Conservation (phyloP, 2,797 vertebrate species). For the Schizopygopsis pylzovi region DNA sequence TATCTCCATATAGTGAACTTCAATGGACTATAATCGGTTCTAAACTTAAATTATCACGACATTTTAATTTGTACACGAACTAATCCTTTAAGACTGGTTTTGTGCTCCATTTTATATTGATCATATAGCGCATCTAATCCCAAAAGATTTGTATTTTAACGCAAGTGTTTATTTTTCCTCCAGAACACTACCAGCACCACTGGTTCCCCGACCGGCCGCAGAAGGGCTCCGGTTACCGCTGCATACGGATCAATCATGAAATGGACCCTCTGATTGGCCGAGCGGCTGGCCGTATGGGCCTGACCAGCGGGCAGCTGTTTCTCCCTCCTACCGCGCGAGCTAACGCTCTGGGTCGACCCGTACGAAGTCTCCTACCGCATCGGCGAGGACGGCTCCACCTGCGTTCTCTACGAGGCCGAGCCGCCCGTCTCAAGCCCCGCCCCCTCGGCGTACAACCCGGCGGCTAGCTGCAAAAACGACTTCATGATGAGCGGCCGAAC, state of each 20-base stretch:
- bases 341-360: slow-evolving; percentile 88
- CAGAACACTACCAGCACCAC: slow-evolving; percentile 86
- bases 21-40: too few species aligned
- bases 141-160: background rate
- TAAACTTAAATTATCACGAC: too few species aligned
- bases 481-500: slow-evolving; percentile 74
- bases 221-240: slow-evolving; percentile 88
- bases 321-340: slow-evolving; percentile 81
- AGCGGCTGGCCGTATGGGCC: slow-evolving; percentile 79
- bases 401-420: slow-evolving; percentile 80
- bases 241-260: slow-evolving; percentile 86
- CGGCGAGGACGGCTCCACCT: slow-evolving; percentile 88
- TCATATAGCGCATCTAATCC: background rate
- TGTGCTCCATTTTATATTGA: background rate
- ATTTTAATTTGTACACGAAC: too few species aligned
- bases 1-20: too few species aligned
- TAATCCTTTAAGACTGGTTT: too few species aligned
- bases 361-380: slow-evolving; percentile 88
- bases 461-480: slow-evolving; percentile 82
- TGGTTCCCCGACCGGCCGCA: slow-evolving; percentile 86
- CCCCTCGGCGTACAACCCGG: slow-evolving; percentile 66
- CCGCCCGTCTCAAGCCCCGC: slow-evolving; percentile 24
- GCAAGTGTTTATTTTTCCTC: background rate
- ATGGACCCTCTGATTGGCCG: slow-evolving; percentile 86
- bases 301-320: slow-evolving; percentile 78